These are phyloP conservation scores for Pteropus rufus DNA, from an alignment of 2,797 vertebrate genomes.

Conservation along the genomic window DNA sequence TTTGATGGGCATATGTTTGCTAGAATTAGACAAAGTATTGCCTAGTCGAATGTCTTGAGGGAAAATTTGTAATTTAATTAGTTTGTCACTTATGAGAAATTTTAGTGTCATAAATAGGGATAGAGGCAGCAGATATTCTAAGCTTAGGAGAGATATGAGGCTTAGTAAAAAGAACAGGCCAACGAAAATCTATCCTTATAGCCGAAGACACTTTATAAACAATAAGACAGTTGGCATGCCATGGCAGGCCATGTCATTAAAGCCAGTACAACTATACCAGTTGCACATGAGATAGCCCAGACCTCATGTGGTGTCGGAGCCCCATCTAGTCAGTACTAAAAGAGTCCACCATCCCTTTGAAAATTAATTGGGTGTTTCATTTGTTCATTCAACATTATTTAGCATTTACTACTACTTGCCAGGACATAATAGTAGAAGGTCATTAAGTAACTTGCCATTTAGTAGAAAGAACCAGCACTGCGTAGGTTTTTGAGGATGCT, in stretches of 20 bases:
- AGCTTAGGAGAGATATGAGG: background rate
- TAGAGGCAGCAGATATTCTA: background rate
- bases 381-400: background rate
- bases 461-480: background rate
- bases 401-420: background rate
- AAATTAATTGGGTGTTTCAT: background rate
- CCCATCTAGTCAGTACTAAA: background rate
- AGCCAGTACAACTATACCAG: background rate
- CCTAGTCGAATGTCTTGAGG: background rate
- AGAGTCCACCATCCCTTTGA: background rate
- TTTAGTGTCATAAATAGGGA: background rate
- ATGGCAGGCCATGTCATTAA: background rate
- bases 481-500: background rate
- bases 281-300: background rate
- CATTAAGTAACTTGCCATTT: background rate
- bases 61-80: slow-evolving; percentile 29
- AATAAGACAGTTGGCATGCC: background rate
- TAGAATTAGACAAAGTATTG: slow-evolving; percentile 11
- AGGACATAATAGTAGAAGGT: background rate
- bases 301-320: background rate
- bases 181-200: background rate
- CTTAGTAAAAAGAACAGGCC: background rate
- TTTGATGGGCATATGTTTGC: background rate
- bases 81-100: slow-evolving; percentile 13
- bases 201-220: background rate